Conservation (phyloP, 2,888 invertebrate species). For the Dynastes maya region DNA sequence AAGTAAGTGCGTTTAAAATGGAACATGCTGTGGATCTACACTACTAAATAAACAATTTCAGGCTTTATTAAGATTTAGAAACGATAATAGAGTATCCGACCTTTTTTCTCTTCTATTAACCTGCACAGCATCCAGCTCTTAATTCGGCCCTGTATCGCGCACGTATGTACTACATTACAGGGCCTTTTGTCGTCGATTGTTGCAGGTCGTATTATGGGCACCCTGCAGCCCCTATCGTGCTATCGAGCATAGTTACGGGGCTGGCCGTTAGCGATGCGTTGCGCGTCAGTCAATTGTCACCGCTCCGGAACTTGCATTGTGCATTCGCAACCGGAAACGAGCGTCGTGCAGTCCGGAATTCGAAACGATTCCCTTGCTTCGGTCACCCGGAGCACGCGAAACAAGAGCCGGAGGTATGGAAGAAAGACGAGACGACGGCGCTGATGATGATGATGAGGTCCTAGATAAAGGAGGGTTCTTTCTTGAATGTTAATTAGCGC, state of each 20-base stretch:
- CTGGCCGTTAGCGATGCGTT: slow-evolving; percentile 66
- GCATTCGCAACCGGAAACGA: slow-evolving; percentile 70
- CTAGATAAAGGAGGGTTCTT: no score
- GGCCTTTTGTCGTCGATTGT: background rate
- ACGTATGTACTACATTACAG: background rate
- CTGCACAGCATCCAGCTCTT: no score
- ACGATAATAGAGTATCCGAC: no score
- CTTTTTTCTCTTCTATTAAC: no score
- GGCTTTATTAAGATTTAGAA: no score
- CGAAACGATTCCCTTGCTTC: slow-evolving; percentile 51
- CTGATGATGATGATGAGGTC: background rate
- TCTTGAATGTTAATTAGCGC: no score
- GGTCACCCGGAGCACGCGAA: background rate
- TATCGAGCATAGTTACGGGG: slow-evolving; percentile 45
- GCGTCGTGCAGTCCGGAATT: slow-evolving; percentile 66
- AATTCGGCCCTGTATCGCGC: background rate
- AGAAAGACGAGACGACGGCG: background rate
- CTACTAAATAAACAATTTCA: no score
- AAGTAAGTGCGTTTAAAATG: no score
- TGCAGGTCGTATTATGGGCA: background rate
- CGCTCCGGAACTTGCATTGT: slow-evolving; percentile 67
- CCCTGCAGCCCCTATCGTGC: background rate
- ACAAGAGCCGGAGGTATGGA: slow-evolving; percentile 1
- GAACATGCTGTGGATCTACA: no score
- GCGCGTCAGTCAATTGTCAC: slow-evolving; percentile 69